phyloP scores from a whole-genome alignment of 2,797 vertebrate species.

The Phrynocephalus vlangalii region DNA sequence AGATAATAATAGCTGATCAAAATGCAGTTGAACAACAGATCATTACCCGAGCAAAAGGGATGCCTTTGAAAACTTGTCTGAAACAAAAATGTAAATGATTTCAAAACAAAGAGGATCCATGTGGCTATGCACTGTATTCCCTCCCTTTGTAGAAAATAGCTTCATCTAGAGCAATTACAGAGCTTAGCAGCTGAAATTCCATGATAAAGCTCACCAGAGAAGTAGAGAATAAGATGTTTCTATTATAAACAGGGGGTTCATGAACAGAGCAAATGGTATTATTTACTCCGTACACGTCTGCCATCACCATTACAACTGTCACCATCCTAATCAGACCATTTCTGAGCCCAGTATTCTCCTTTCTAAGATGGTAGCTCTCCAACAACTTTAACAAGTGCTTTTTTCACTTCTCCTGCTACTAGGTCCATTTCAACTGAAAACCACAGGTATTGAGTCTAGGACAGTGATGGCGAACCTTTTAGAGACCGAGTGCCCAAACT shows the following conservation, averaged over 20 bases:
- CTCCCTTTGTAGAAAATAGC: conserved; percentile 26
- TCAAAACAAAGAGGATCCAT: conserved; percentile 50
- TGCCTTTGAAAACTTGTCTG: conserved; percentile 57
- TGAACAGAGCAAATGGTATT: background rate
- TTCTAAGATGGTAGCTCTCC: background rate
- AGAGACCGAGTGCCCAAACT: too few species aligned
- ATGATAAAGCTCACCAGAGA: too few species aligned
- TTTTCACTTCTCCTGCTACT: background rate
- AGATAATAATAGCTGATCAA: conserved; percentile 70
- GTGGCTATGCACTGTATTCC: background rate
- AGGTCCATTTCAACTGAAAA: background rate
- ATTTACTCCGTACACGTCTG: background rate
- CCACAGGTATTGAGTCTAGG: too few species aligned
- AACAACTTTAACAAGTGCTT: background rate
- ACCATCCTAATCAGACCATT: too few species aligned
- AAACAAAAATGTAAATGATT: conserved; percentile 44
- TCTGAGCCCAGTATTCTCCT: too few species aligned
- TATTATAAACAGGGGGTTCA: too few species aligned
- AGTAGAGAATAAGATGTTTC: background rate
- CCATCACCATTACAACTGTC: too few species aligned
- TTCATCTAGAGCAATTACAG: conserved; percentile 44
- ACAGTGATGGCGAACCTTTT: too few species aligned
- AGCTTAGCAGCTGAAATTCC: background rate
- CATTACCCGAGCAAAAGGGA: conserved; percentile 60
- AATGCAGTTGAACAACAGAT: conserved; percentile 60